phyloP scores from a whole-genome alignment of 2,797 vertebrate species.

The Crypturellus tataupa region DNA sequence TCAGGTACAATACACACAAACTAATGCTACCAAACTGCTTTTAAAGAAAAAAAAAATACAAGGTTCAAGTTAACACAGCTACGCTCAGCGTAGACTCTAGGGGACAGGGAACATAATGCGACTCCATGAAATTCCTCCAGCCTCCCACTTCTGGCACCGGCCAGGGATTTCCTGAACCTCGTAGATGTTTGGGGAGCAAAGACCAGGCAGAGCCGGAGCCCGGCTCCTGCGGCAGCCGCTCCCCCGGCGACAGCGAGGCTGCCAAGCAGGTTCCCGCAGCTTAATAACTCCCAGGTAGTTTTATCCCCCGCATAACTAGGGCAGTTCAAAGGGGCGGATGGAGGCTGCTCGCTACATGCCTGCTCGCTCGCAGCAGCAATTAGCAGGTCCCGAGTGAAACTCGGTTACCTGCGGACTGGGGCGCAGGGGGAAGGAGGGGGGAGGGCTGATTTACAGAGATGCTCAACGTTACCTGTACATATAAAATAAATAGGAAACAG shows the following conservation, averaged over 20 bases:
- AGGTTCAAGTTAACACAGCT: background rate
- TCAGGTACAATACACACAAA: background rate
- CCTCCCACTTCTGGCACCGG: background rate
- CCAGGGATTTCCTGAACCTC: background rate
- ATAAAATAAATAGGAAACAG: background rate
- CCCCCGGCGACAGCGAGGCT: constrained; percentile 12
- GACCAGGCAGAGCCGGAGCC: background rate
- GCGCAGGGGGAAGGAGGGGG: background rate
- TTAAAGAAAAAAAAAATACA: background rate
- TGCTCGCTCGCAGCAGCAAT: constrained; percentile 49
- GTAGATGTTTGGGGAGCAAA: background rate
- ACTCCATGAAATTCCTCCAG: background rate
- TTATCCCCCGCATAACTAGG: background rate
- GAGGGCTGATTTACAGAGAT: background rate
- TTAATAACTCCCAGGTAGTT: constrained; percentile 28
- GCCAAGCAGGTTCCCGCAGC: constrained; percentile 35
- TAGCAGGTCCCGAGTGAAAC: background rate
- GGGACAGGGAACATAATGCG: background rate
- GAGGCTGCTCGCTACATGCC: background rate
- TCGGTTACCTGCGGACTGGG: background rate
- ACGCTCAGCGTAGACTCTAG: background rate
- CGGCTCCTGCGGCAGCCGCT: background rate
- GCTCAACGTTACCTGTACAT: background rate
- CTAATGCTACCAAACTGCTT: constrained; percentile 24
- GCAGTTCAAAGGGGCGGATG: background rate